phyloP scores from a whole-genome alignment of 2,113 vertebrate genomes.

The Nesogale talazaci region DNA sequence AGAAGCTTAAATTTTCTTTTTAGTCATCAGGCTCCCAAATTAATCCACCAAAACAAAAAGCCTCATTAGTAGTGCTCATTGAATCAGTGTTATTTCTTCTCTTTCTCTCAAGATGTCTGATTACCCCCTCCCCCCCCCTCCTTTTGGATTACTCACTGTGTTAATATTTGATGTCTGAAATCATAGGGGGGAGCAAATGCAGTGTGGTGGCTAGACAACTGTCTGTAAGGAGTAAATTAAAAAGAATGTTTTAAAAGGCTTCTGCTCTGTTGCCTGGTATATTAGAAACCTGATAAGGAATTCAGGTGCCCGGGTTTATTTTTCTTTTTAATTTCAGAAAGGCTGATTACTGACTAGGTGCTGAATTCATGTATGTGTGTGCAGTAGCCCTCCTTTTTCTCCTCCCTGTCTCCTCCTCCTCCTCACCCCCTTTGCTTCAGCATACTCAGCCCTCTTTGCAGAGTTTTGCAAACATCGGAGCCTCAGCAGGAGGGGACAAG shows the following conservation, averaged over 20 bases:
- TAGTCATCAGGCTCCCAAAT: conserved; percentile 82
- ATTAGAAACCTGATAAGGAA: conserved; percentile 64
- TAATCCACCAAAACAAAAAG: conserved; percentile 81
- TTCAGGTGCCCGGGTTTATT: conserved; percentile 71
- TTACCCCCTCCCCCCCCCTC: conserved; percentile 67
- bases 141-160: conserved; percentile 76
- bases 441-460: neutral
- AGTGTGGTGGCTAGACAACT: conserved; percentile 80
- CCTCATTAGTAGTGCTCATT: conserved; percentile 77
- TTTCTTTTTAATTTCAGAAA: conserved; percentile 75
- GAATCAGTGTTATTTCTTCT: conserved; percentile 73
- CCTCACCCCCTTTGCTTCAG: too few species aligned
- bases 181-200: conserved; percentile 56
- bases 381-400: neutral
- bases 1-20: conserved; percentile 76
- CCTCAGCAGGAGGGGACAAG: neutral
- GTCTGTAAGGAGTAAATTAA: conserved; percentile 75
- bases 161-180: conserved; percentile 80
- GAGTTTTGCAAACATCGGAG: conserved; percentile 1
- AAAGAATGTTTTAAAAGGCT: conserved; percentile 77
- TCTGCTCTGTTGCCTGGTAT: conserved; percentile 65
- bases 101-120: conserved; percentile 77
- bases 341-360: conserved; percentile 72
- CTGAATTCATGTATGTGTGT: conserved; percentile 72
- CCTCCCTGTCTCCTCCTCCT: too few species aligned